phyloP scores from a whole-genome alignment of 92 coral and sea anemone species.

The Porites lobata region DNA sequence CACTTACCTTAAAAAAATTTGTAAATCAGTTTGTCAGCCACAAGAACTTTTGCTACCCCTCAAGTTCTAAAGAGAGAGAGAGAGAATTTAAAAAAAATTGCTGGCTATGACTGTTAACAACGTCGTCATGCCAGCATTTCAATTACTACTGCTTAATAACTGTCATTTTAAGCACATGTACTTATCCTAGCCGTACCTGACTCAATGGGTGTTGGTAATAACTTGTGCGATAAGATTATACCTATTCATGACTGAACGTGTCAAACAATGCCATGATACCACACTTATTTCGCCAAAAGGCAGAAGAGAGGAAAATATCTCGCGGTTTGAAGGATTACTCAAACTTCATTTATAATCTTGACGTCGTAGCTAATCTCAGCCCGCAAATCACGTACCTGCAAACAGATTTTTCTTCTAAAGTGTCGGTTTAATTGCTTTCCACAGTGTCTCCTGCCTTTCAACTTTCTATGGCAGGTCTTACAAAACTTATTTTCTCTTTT shows the following conservation, averaged over 20 bases:
- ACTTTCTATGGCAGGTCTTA: neutral
- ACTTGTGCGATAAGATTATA: constrained; percentile 4
- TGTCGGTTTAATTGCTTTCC: neutral
- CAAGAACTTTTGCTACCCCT: too few relatives aligned
- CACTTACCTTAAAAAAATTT: too few relatives aligned
- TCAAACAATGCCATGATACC: constrained; percentile 12
- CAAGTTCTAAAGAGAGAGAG: too few relatives aligned
- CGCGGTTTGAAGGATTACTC: too few relatives aligned
- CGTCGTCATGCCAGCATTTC: too few relatives aligned
- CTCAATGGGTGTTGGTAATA: neutral
- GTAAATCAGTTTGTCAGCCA: too few relatives aligned
- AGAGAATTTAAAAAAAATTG: too few relatives aligned
- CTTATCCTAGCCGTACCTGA: neutral
- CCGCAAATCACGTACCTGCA: too few relatives aligned
- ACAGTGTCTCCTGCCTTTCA: too few relatives aligned
- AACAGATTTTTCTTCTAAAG: neutral
- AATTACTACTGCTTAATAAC: neutral
- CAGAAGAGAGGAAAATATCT: too few relatives aligned
- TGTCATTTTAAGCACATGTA: neutral
- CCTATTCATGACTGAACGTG: neutral
- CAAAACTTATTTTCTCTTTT: neutral
- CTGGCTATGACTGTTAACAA: too few relatives aligned
- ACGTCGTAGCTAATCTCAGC: too few relatives aligned
- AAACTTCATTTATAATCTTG: neutral
- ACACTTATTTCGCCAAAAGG: neutral